Percentiles rank a stretch among this genome's conserved stretches.
These are phyloP conservation scores for Murina feae DNA, from an alignment of 2,113 vertebrate species.

Conservation along the genomic window DNA sequence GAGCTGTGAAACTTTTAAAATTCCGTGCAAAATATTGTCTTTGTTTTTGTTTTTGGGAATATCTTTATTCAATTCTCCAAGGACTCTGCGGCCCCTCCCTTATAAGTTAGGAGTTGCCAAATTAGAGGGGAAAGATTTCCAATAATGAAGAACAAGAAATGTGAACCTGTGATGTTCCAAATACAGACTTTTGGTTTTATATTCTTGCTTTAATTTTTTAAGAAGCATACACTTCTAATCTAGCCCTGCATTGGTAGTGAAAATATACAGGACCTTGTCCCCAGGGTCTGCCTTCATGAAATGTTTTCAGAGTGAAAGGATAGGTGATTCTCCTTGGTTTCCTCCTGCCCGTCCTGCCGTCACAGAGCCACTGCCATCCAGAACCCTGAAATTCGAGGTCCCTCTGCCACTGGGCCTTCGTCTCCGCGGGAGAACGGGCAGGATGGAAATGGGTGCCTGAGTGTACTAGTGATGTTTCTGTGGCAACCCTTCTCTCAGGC, in stretches of 20 bases:
- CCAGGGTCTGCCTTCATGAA: not conserved
- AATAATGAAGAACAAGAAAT: not conserved
- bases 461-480: not conserved
- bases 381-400: not conserved
- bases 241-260: not conserved
- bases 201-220: not conserved
- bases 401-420: not conserved
- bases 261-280: not conserved
- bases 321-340: not conserved
- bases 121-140: not conserved
- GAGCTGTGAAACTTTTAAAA: constrained; percentile 15
- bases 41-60: not conserved
- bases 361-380: not conserved
- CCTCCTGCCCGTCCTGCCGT: not conserved
- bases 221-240: not conserved
- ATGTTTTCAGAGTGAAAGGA: not conserved
- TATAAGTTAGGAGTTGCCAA: not conserved
- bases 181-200: not conserved
- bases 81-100: not conserved
- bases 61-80: not conserved
- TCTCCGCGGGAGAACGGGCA: not conserved
- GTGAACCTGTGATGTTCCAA: not conserved
- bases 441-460: not conserved
- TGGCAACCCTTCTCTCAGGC: not conserved
- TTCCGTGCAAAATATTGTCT: not conserved